phyloP scores from a whole-genome alignment of 92 coral and sea anemone genomes.

The Zoanthus sansibaricus region DNA sequence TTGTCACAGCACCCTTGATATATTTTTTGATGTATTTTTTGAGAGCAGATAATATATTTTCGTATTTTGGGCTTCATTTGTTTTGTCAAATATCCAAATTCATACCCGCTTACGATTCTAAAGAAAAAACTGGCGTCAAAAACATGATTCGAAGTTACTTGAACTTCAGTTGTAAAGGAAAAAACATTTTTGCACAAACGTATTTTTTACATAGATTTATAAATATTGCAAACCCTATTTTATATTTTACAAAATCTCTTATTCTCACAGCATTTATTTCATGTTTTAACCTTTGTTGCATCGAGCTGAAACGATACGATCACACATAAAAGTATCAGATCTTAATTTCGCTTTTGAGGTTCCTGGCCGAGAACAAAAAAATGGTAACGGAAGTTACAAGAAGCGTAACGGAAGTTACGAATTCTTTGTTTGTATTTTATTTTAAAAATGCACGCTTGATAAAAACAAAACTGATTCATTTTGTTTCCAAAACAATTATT shows the following conservation, averaged over 20 bases:
- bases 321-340: not conserved
- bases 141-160: constrained; percentile 19
- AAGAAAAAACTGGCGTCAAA: constrained; percentile 1
- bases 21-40: constrained; percentile 12
- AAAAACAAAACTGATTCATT: not conserved
- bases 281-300: constrained; percentile 19
- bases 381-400: constrained; percentile 23
- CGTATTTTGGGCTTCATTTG: constrained; percentile 8
- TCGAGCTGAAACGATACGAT: constrained; percentile 1
- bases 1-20: constrained; percentile 18
- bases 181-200: not conserved
- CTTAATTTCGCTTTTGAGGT: constrained; percentile 1
- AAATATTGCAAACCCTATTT: not conserved
- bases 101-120: constrained; percentile 3
- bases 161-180: not conserved
- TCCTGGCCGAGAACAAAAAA: constrained; percentile 19
- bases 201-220: constrained; percentile 4
- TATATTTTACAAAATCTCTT: not conserved
- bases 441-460: constrained; percentile 8
- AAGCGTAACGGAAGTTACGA: constrained; percentile 17
- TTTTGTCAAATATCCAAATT: constrained; percentile 12
- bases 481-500: too few species aligned
- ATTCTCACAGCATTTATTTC: constrained; percentile 28
- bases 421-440: constrained; percentile 20
- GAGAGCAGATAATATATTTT: not conserved